Evolutionary conservation across 2,113 vertebrate species (phyloP), one percentile per base, ranked within the genome.

Genomic region (Orycteropus afer): DNA sequence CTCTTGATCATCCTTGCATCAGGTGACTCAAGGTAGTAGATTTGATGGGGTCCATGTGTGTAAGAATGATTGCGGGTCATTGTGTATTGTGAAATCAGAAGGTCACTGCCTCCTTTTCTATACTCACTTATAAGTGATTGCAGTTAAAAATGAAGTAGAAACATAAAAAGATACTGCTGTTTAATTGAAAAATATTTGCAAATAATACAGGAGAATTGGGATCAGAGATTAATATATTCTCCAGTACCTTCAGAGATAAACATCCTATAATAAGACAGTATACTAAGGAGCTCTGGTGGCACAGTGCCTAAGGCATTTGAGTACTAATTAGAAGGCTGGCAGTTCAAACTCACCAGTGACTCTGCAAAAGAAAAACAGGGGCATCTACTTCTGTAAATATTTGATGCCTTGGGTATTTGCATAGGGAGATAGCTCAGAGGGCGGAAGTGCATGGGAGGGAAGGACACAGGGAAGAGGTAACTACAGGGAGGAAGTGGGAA

Each of bases 111-210:
- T 94, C 23, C 59, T 89, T 9, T 34, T 92, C 34, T 22, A 22
- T 67, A 77, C 14, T n/a, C 9, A 12, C 32, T 42, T 71, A 7
- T 42, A 79, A 61, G 67, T 91, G 32, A 61, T 82, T 82, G 79
- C 42, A 86, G 22, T 84, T 25, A 87, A 83, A 81, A 47, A 40
- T 42, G 40, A 45, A 69, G 49, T 17, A 81, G 42, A 74, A 73
- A 69, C 59, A 71, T 10, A 23, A 65, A 80, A 69, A 91, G 23
- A 37, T 29, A 27, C 17, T 82, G 7, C n/a, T 90, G 20, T 49
- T 77, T 76, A 93, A 61, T 27, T 90, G 82, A 32, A 88, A 91
- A 88, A 47, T 49, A 61, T 34, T 80, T 85, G 37, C 63, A 88
- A 0, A 11, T 73, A 61, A 77, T 59, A 63, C 7, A 29, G 77